phyloP scores from a whole-genome alignment of 2,113 vertebrate species.

The Edolisoma coerulescens region DNA sequence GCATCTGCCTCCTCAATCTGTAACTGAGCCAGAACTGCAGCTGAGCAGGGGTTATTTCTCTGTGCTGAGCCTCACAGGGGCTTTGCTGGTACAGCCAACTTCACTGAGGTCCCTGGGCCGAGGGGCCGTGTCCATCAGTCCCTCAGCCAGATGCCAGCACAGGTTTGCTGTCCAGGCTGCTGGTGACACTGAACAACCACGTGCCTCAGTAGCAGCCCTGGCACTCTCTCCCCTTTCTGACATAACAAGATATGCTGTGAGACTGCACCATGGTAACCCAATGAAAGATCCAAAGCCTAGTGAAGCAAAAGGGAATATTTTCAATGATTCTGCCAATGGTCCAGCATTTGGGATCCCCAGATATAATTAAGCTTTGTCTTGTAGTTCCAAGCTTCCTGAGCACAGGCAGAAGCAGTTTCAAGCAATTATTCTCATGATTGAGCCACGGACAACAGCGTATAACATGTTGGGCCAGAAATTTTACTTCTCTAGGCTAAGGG shows the following conservation, averaged over 20 bases:
- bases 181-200: not conserved
- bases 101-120: not conserved
- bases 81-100: not conserved
- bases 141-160: fast-evolving
- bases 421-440: not conserved
- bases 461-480: not conserved
- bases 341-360: not conserved
- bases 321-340: not conserved
- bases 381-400: not conserved
- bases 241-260: not conserved
- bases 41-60: not conserved
- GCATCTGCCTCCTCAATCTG: fast-evolving
- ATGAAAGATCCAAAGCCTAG: not conserved
- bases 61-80: not conserved
- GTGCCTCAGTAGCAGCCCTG: not conserved
- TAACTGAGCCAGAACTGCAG: not conserved
- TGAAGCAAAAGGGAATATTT: not conserved
- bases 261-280: not conserved
- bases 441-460: not conserved
- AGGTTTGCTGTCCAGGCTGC: not conserved
- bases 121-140: not conserved
- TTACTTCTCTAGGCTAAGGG: not conserved
- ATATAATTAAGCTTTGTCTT: not conserved
- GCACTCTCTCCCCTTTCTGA: not conserved
- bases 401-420: not conserved